phyloP scores from a whole-genome alignment of 2,797 vertebrate genomes.

The Emydoidea blandingii region DNA sequence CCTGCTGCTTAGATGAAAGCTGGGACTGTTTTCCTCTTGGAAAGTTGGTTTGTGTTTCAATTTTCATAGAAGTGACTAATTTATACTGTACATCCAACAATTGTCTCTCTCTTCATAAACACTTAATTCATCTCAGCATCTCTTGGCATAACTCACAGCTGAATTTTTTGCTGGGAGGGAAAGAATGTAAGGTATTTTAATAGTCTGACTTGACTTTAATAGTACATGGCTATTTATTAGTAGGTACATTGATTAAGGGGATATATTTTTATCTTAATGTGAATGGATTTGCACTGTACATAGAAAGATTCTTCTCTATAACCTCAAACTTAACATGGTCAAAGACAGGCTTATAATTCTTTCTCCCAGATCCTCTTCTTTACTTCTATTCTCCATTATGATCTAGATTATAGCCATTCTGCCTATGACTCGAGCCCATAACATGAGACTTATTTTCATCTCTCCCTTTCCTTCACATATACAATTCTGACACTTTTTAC shows the following conservation, averaged over 20 bases:
- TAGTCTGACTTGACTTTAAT: slow-evolving; percentile 26
- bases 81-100: slow-evolving; percentile 39
- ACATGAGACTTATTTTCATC: not conserved
- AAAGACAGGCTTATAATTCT: not conserved
- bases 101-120: slow-evolving; percentile 58
- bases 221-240: not conserved
- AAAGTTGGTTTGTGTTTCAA: slow-evolving; percentile 28
- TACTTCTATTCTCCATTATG: not conserved
- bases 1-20: slow-evolving; percentile 34
- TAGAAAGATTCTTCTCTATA: not conserved
- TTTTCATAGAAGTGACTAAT: slow-evolving; percentile 36
- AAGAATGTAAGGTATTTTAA: slow-evolving; percentile 40
- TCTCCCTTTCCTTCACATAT: not conserved
- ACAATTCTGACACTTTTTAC: not conserved
- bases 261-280: not conserved
- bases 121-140: slow-evolving; percentile 29
- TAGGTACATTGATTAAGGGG: not conserved
- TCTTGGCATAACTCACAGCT: slow-evolving; percentile 17
- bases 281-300: not conserved
- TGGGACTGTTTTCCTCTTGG: not conserved
- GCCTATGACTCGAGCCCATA: not conserved
- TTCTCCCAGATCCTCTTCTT: not conserved
- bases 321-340: not conserved
- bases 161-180: slow-evolving; percentile 39
- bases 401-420: not conserved